Conservation (phyloP, 2,888 invertebrate genomes). For the Ormyrus rosae region DNA sequence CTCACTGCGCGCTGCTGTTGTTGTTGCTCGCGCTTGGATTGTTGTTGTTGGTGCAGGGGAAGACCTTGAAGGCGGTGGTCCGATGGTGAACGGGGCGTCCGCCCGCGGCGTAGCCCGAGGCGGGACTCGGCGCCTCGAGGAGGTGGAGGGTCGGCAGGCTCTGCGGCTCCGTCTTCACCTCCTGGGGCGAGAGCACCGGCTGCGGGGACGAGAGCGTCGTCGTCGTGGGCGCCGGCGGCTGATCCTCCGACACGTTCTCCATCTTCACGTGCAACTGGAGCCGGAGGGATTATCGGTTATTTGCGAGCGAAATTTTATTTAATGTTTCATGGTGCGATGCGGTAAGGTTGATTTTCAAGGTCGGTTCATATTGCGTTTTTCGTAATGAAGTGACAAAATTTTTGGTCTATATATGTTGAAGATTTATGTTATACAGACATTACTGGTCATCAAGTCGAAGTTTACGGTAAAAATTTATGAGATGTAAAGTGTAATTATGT, state of each 20-base stretch:
- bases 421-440: too few species aligned
- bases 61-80: conserved; percentile 68
- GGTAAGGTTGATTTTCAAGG: too few species aligned
- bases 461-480: too few species aligned
- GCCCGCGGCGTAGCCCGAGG: conserved; percentile 67
- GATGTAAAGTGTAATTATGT: too few species aligned
- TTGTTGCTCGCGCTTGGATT: conserved; percentile 60
- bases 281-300: too few species aligned
- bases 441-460: too few species aligned
- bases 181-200: conserved; percentile 54
- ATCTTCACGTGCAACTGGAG: conserved; percentile 66
- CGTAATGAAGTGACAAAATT: too few species aligned
- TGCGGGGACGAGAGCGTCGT: conserved; percentile 49
- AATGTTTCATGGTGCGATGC: too few species aligned
- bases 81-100: conserved; percentile 63
- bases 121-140: conserved; percentile 76
- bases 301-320: too few species aligned
- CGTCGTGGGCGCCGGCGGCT: conserved; percentile 78
- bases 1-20: conserved; percentile 61
- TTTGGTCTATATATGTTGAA: too few species aligned
- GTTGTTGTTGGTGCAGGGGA: conserved; percentile 61
- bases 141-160: conserved; percentile 78
- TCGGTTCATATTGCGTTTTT: too few species aligned
- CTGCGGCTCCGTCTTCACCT: conserved; percentile 86
- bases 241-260: conserved; percentile 79